phyloP scores from a whole-genome alignment of 2,888 invertebrate genomes.

The Papilio gigon region DNA sequence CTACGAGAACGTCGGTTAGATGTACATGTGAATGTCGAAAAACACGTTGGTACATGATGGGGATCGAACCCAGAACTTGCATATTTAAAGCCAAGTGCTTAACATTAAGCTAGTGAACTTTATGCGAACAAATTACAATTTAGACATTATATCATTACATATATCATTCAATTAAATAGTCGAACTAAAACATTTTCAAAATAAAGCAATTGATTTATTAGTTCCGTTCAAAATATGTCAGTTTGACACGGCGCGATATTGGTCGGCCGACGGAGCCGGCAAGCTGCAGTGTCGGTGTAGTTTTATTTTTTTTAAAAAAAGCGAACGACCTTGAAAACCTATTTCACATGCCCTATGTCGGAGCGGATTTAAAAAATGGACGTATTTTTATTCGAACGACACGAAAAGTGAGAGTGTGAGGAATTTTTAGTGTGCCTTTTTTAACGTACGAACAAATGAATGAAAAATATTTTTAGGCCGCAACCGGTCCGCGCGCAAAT shows the following conservation, averaged over 20 bases:
- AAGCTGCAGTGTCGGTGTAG: slow-evolving; percentile 25
- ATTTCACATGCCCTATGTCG: slow-evolving; percentile 43
- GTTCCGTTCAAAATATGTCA: not conserved
- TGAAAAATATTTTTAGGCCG: slow-evolving; percentile 57
- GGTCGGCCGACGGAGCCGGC: slow-evolving; percentile 10
- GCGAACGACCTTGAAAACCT: slow-evolving; percentile 45
- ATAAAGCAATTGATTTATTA: slow-evolving; percentile 10
- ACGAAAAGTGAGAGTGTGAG: slow-evolving; percentile 56
- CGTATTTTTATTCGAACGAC: slow-evolving; percentile 58
- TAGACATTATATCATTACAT: too few relatives aligned
- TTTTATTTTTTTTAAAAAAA: slow-evolving; percentile 32
- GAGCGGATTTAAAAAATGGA: slow-evolving; percentile 51
- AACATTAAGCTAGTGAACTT: too few relatives aligned
- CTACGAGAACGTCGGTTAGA: too few relatives aligned
- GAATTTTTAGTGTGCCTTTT: slow-evolving; percentile 54
- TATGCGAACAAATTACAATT: too few relatives aligned
- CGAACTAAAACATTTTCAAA: not conserved
- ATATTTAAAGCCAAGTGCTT: too few relatives aligned
- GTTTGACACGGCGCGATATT: slow-evolving; percentile 12
- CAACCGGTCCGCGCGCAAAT: slow-evolving; percentile 52
- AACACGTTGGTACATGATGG: too few relatives aligned
- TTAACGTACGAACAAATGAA: slow-evolving; percentile 54
- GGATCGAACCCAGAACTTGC: too few relatives aligned
- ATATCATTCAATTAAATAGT: too few relatives aligned
- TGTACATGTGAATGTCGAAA: too few relatives aligned